Conservation (phyloP, 1,140 invertebrate species). For the Euschistus heros region DNA sequence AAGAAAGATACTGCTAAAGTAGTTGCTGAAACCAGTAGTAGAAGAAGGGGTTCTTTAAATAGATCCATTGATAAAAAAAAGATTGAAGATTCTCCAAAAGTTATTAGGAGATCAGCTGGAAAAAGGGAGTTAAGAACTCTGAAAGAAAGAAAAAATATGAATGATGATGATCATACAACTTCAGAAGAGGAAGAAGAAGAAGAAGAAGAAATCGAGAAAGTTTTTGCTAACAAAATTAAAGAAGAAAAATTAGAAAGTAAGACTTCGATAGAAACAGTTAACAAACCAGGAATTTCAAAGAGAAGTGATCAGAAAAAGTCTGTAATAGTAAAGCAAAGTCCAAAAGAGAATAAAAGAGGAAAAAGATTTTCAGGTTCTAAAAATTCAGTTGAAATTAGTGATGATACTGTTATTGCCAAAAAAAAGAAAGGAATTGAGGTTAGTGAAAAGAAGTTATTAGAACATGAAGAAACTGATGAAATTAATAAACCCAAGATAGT, state of each 20-base stretch:
- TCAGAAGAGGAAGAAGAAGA: conserved; percentile 22
- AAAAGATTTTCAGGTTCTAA: background rate
- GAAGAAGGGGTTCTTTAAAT: background rate
- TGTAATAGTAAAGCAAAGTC: background rate
- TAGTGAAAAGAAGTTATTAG: background rate
- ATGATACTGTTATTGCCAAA: background rate
- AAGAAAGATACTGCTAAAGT: background rate
- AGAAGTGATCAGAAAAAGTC: background rate
- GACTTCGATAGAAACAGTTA: background rate
- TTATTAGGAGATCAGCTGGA: background rate
- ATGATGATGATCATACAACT: conserved; percentile 22
- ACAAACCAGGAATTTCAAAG: background rate
- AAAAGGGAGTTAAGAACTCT: conserved; percentile 47
- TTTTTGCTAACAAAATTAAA: background rate
- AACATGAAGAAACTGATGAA: background rate
- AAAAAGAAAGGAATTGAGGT: background rate
- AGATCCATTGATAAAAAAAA: background rate
- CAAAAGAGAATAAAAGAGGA: background rate
- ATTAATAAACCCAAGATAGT: background rate
- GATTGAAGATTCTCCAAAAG: background rate
- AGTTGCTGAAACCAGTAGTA: background rate
- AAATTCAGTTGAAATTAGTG: background rate
- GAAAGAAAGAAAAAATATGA: conserved; percentile 30
- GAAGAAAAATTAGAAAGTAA: conserved; percentile 14
- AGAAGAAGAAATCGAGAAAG: conserved; percentile 21